Evolutionary conservation across 2,797 vertebrate genomes (phyloP).

Genomic region (Pampus argenteus): DNA sequence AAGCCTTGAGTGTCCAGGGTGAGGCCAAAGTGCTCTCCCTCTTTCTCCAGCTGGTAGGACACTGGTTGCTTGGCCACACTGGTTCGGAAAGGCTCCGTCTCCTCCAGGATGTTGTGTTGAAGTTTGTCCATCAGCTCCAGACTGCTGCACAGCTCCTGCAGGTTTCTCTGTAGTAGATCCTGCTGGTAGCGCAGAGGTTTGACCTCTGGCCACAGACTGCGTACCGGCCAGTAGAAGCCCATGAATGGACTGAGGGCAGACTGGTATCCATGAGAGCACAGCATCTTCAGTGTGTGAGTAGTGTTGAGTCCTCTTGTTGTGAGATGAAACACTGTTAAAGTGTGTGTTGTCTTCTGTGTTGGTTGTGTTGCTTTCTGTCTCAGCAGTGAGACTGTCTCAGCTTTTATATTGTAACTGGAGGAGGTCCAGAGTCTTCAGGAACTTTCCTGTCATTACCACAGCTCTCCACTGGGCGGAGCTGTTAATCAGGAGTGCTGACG

Average conservation of each 20-base stretch:
- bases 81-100: conserved; percentile 61
- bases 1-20: conserved; percentile 82
- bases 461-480: conserved; percentile 40
- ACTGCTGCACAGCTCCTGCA: conserved; percentile 66
- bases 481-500: not conserved
- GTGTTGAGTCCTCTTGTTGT: conserved; percentile 41
- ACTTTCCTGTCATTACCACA: conserved; percentile 10
- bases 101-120: conserved; percentile 68
- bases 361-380: conserved; percentile 29
- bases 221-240: no score
- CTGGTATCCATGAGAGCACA: no score
- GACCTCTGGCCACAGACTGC: no score
- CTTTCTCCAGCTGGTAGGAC: conserved; percentile 58
- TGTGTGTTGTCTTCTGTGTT: conserved; percentile 11
- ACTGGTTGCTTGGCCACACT: no score
- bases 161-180: conserved; percentile 69
- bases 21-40: conserved; percentile 74
- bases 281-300: no score
- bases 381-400: not conserved
- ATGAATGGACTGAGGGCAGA: no score
- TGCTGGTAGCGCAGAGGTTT: conserved; percentile 17
- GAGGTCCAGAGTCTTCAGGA: no score
- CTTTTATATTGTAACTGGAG: not conserved
- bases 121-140: conserved; percentile 76
- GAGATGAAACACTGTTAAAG: not conserved